Conservation (phyloP, 2,113 vertebrate species). For the Pachycephala philippinensis region DNA sequence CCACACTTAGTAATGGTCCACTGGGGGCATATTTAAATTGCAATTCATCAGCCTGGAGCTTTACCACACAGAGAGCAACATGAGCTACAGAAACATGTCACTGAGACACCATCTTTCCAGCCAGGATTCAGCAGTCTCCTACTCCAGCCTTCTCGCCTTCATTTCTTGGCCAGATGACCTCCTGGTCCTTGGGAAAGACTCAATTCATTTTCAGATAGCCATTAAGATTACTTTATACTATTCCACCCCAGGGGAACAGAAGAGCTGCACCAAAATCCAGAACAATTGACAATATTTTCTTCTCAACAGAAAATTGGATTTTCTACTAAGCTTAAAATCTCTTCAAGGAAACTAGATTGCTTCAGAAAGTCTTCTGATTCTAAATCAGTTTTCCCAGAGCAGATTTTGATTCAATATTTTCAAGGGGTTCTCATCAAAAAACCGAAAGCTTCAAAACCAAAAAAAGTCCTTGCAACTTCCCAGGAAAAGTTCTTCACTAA, state of each 20-base stretch:
- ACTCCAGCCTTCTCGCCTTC: not conserved
- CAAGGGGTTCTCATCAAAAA: not conserved
- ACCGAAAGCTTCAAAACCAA: not conserved
- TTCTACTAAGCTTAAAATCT: slow-evolving; percentile 38
- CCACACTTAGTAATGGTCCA: not conserved
- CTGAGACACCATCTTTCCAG: not conserved
- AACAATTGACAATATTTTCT: not conserved
- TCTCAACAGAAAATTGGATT: slow-evolving; percentile 24
- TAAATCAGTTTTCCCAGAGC: slow-evolving; percentile 3
- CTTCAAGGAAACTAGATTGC: slow-evolving; percentile 16
- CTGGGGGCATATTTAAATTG: slow-evolving; percentile 1
- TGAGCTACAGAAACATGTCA: not conserved
- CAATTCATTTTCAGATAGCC: not conserved
- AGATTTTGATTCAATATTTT: not conserved
- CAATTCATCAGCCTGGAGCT: not conserved
- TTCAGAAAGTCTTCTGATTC: slow-evolving; percentile 5
- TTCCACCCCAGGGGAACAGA: not conserved
- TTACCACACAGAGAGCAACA: not conserved
- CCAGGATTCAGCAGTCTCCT: not conserved
- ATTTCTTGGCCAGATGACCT: not conserved
- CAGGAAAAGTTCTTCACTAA: not conserved
- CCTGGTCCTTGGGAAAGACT: not conserved
- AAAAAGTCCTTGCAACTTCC: not conserved
- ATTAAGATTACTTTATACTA: not conserved
- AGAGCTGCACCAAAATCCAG: not conserved